Evolutionary conservation across 2,797 vertebrate species (phyloP), one percentile per base, ranked within the genome.

Genomic region (Semaprochilodus insignis): DNA sequence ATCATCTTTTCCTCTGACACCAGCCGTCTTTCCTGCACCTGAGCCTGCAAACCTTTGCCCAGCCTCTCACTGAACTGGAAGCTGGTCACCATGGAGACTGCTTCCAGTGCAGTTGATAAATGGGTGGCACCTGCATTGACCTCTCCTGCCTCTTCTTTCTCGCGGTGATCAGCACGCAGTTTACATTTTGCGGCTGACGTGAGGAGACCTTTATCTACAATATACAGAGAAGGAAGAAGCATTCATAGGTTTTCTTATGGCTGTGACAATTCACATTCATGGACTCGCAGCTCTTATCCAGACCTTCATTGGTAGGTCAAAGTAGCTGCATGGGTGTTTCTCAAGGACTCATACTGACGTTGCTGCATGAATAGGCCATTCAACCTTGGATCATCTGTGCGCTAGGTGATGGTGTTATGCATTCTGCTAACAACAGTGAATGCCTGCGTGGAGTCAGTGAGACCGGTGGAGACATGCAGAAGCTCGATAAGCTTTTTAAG

Each of bases 61-160:
- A 63, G 65, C 90, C 90, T 90, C 88, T 88, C 84, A 86, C 87
- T 88, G 89, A 87, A 89, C 93, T 90, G 85, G 82, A 87, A 91
- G 81, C 90, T 90, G 44, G 95, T 99, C 92, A 81, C 95, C 93
- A 97, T 96, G 95, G 97, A 88, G 94, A 98, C 95, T 8, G 59
- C 90, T 88, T 92, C 91, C 94, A 94, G 94, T 94, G 93, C 88
- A 92, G 91, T 86, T 79, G 92, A 91, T 87, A 88, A 63, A 63
- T 63, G 1, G 62, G 17, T 86, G 93, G 92, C 84, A 89, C 92
- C 59, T 88, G 88, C 66, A 79, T 89, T 87, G 85, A 78, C 86
- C 87, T 87, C 77, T 83, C 81, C 70, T 84, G 75, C 27, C 67
- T 72, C 82, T 62, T 6, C 16, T 72, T 6, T 69, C 5, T 6